Percentiles rank a stretch among this genome's conserved stretches.
Evolutionary conservation across 2,888 invertebrate species (phyloP).

Genomic region (Hirudinaria manillensis): DNA sequence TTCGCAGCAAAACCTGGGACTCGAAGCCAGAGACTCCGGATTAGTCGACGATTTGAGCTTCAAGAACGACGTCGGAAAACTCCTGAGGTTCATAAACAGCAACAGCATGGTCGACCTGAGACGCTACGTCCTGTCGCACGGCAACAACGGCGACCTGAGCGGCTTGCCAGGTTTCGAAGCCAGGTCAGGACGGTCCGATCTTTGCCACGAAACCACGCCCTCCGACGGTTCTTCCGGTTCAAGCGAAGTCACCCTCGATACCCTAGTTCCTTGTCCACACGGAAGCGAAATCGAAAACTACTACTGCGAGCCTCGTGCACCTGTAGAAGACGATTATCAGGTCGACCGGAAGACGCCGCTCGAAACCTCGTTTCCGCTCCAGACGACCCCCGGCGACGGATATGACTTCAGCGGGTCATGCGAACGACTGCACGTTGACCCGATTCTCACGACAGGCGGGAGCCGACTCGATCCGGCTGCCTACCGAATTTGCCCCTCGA

Average conservation of each 20-base stretch:
- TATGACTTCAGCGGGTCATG: neutral
- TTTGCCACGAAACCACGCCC: neutral
- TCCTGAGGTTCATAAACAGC: conserved; percentile 7
- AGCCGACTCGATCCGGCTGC: neutral
- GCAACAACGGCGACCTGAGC: neutral
- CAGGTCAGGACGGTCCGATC: neutral
- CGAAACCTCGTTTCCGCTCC: neutral
- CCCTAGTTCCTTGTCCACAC: conserved; percentile 3
- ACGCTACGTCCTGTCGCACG: neutral
- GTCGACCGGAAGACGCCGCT: neutral
- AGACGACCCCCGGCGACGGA: neutral
- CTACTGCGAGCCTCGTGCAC: neutral
- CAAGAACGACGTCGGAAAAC: neutral
- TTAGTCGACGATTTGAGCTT: neutral
- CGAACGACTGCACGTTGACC: neutral
- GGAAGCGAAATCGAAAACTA: neutral
- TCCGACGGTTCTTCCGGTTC: neutral
- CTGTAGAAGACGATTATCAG: neutral
- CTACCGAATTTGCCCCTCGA: neutral
- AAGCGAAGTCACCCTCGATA: neutral
- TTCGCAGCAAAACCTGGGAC: neutral
- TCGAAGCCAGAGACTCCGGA: neutral
- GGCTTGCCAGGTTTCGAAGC: neutral
- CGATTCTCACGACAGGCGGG: neutral
- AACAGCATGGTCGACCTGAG: neutral